Percentiles rank a stretch among this genome's conserved stretches.
Evolutionary conservation across 2,888 invertebrate genomes (phyloP).

Genomic region (Ichneumon xanthorius): DNA sequence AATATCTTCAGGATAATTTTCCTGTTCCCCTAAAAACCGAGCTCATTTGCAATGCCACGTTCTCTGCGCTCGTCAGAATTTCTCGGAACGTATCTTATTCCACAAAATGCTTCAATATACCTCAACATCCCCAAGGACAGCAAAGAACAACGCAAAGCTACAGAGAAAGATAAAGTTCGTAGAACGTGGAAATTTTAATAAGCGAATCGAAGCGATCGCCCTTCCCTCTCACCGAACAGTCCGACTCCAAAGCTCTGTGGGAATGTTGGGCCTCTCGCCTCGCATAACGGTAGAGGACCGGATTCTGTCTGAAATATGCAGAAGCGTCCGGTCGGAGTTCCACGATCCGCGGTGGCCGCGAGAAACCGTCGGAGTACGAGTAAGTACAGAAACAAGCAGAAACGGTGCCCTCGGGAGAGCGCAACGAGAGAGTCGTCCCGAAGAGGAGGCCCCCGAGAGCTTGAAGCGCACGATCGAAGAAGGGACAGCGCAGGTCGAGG

Average conservation of each 20-base stretch:
- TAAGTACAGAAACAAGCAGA: slow-evolving; percentile 22
- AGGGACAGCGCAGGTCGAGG: slow-evolving; percentile 34
- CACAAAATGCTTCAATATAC: no score
- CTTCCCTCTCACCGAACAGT: background rate
- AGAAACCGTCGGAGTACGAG: slow-evolving; percentile 35
- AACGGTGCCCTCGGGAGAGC: slow-evolving; percentile 48
- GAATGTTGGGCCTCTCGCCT: slow-evolving; percentile 52
- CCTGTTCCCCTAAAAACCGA: no score
- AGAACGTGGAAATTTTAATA: background rate
- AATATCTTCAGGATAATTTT: no score
- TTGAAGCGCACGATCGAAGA: slow-evolving; percentile 64
- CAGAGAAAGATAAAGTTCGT: background rate
- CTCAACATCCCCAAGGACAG: no score
- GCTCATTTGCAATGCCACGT: no score
- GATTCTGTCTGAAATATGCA: slow-evolving; percentile 70
- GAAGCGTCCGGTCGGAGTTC: slow-evolving; percentile 65
- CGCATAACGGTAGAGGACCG: slow-evolving; percentile 68
- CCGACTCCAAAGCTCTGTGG: slow-evolving; percentile 53
- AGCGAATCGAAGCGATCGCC: background rate
- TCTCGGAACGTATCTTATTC: no score
- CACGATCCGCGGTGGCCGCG: slow-evolving; percentile 54
- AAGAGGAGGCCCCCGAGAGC: slow-evolving; percentile 46
- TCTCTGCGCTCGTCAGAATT: no score
- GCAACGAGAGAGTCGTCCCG: slow-evolving; percentile 42
- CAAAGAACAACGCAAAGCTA: no score